Percentiles rank a stretch among this genome's conserved stretches.
These are phyloP conservation scores for Mormyrus iriodes DNA, from an alignment of 2,113 vertebrate species.

Conservation along the genomic window DNA sequence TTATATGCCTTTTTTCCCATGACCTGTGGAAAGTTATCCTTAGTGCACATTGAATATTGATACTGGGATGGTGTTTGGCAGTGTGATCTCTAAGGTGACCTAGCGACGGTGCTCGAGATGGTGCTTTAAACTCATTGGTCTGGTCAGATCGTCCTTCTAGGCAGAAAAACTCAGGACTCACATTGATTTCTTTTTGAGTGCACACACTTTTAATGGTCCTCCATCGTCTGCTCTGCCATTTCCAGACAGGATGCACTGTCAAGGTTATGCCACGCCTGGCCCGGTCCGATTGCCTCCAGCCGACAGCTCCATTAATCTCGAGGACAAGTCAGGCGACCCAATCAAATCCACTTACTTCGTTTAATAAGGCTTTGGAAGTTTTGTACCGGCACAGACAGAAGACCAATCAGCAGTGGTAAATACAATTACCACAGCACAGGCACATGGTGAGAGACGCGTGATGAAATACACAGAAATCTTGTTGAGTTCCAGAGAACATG, in stretches of 20 bases:
- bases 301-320: not conserved
- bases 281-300: not conserved
- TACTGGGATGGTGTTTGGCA: constrained; percentile 45
- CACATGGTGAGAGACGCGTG: not conserved
- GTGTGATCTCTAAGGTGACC: constrained; percentile 62
- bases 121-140: constrained; percentile 33
- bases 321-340: not conserved
- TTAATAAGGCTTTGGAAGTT: not conserved
- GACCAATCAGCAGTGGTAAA: not conserved
- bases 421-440: not conserved
- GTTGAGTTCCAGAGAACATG: not conserved
- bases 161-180: constrained; percentile 33
- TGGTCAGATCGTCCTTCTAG: constrained; percentile 48
- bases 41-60: constrained; percentile 62
- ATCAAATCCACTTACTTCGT: not conserved
- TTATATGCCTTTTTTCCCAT: constrained; percentile 28
- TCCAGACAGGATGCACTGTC: not conserved
- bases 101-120: constrained; percentile 27
- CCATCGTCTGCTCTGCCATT: not conserved
- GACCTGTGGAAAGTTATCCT: constrained; percentile 52
- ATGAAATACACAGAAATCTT: not conserved
- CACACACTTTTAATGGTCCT: not conserved
- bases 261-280: not conserved
- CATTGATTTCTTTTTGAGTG: constrained; percentile 26
- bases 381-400: not conserved